Evolutionary conservation across 2,113 vertebrate species (phyloP).

Genomic region (Oryzias curvinotus): DNA sequence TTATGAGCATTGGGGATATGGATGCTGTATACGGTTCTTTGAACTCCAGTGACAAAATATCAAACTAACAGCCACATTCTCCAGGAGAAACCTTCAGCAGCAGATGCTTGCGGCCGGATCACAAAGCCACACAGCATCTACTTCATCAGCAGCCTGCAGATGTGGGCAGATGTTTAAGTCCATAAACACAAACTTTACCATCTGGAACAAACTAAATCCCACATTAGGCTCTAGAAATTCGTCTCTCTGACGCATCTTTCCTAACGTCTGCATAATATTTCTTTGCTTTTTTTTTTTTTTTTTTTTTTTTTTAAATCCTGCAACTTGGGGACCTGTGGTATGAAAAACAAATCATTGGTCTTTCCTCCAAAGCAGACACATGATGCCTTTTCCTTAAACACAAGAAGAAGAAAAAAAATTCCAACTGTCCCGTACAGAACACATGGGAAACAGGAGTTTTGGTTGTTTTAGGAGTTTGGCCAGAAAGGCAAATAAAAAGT

Average conservation of each 20-base stretch:
- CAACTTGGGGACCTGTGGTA: background rate
- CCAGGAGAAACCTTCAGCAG: slow-evolving; percentile 12
- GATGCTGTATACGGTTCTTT: too few species aligned
- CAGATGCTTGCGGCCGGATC: slow-evolving; percentile 8
- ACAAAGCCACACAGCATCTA: background rate
- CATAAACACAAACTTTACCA: slow-evolving; percentile 1
- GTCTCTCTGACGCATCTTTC: background rate
- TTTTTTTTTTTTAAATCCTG: background rate
- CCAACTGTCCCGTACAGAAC: background rate
- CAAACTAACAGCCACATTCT: slow-evolving; percentile 14
- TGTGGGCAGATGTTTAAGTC: slow-evolving; percentile 14
- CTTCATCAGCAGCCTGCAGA: slow-evolving; percentile 15
- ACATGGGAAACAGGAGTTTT: background rate
- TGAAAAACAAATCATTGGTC: background rate
- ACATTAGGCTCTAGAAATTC: background rate
- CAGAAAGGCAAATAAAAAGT: background rate
- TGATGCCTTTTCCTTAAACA: slow-evolving; percentile 2
- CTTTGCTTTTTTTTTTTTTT: background rate
- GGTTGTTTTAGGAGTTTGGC: background rate
- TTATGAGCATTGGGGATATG: too few species aligned
- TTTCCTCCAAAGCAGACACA: background rate
- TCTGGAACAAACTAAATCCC: background rate
- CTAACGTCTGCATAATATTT: background rate
- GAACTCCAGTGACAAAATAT: slow-evolving; percentile 6
- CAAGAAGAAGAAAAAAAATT: slow-evolving; percentile 5